Percentiles rank a stretch among this genome's conserved stretches.
Conservation (phyloP, 2,888 invertebrate species). For the Drosophila mimica region DNA sequence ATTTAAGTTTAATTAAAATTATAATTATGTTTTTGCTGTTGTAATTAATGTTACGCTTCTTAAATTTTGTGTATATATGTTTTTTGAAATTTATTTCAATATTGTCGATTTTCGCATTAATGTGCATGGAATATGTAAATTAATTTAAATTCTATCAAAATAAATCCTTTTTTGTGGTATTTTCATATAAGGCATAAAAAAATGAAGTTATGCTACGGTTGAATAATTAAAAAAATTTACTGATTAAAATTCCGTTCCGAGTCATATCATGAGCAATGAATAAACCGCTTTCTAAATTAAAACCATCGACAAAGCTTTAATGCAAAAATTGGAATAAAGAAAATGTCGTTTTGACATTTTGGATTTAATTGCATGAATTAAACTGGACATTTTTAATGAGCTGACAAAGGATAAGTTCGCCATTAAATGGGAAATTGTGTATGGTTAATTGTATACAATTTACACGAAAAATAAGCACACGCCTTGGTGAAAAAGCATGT, state of each 20-base stretch:
- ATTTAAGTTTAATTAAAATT: background rate
- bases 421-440: background rate
- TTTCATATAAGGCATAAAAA: conserved; percentile 12
- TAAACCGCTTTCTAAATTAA: background rate
- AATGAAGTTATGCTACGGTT: background rate
- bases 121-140: conserved; percentile 19
- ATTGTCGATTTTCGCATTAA: background rate
- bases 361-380: background rate
- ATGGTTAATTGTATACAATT: background rate
- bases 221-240: conserved; percentile 33
- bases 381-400: background rate
- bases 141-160: conserved; percentile 62
- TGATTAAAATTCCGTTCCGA: conserved; percentile 70
- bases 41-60: background rate
- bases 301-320: background rate
- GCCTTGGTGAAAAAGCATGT: background rate
- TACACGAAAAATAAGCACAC: background rate
- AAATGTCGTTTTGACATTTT: background rate
- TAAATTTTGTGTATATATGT: background rate
- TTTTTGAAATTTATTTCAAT: conserved; percentile 5
- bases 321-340: background rate
- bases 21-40: background rate
- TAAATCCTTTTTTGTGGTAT: conserved; percentile 54
- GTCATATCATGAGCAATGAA: conserved; percentile 11
- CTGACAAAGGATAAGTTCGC: background rate